Base-by-base conservation (phyloP, 1,140 invertebrate genomes). In the Metaphire vulgaris region DNA sequence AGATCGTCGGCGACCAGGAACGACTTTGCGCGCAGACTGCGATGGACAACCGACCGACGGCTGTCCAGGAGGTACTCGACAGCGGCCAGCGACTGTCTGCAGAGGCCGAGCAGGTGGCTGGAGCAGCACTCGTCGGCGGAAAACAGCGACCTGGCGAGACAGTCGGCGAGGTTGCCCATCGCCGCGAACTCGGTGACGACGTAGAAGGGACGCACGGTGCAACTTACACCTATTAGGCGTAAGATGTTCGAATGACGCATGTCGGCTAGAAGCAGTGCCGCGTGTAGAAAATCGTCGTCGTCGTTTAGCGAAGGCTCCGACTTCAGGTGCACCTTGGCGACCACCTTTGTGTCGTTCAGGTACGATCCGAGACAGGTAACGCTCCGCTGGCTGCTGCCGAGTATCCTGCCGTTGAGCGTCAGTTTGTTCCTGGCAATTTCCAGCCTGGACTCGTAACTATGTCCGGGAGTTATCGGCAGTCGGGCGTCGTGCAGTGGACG, bases 271-370 rank as follows among this genome's bases (percentile, higher is more conserved):
- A 75, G 21, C 28, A 16, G 32, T 21, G 77, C 73, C 65, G 75
- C 77, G 12, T 70, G 32, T 16, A 78, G 32, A 65, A 78, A 78
- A 32, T 78, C 74, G n/a, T 78, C 77, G 41, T 74, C 72, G 30
- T 74, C 76, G 16, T 56, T 29, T 2, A 32, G 21, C 16, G 30
- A 21, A 1, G 33, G n/a, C 66, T 77, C 76, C 16, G 32, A 28
- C 66, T 69, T 33, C 64, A 75, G 66, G 1, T 68, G 32, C 33
- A 77, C 72, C 56, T 77, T 77, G 26, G 74, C 75, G 1, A 68
- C 75, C 12, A 76, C 75, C 1, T 33, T 26, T 21, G 30, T 41
- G 69, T 64, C 41, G 6, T 56, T 6, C 41, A 56, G 28, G 74
- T 78, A 78, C n/a, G 26, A 26, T 12, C 73, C 77, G 12, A 67